phyloP scores from a whole-genome alignment of 2,888 invertebrate species.

The Callimorpha dominula region DNA sequence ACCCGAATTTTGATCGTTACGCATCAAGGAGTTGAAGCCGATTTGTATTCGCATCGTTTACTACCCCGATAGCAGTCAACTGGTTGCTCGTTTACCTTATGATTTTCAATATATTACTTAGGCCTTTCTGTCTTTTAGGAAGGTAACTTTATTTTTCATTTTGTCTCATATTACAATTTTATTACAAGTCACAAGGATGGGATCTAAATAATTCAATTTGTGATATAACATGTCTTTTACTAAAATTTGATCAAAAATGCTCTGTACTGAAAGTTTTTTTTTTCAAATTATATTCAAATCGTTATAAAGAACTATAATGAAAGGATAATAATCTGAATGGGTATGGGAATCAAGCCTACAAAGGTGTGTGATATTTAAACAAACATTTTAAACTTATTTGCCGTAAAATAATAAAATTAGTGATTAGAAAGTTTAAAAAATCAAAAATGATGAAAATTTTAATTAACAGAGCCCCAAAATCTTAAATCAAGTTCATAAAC shows the following conservation, averaged over 20 bases:
- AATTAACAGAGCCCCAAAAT: too few species aligned
- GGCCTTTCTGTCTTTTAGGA: not conserved
- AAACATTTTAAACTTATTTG: too few species aligned
- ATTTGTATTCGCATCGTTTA: constrained; percentile 25
- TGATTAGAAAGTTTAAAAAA: too few species aligned
- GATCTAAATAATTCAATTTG: not conserved
- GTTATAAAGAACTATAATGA: too few species aligned
- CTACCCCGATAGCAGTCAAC: not conserved
- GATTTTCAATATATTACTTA: constrained; percentile 3
- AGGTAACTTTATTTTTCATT: not conserved
- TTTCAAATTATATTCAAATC: too few species aligned
- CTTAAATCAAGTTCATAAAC: too few species aligned
- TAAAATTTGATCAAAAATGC: not conserved
- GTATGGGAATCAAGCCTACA: too few species aligned
- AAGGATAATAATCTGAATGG: too few species aligned
- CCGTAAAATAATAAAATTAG: too few species aligned
- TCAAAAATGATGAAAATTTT: too few species aligned
- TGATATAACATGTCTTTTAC: not conserved
- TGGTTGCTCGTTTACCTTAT: constrained; percentile 3
- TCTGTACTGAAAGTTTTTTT: not conserved
- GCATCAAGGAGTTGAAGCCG: constrained; percentile 23
- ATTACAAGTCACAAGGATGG: not conserved
- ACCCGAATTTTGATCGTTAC: constrained; percentile 45
- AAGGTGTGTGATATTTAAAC: too few species aligned
- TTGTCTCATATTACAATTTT: not conserved